phyloP scores from a whole-genome alignment of 2,888 invertebrate species.

The Tolmerus cingulatus region DNA sequence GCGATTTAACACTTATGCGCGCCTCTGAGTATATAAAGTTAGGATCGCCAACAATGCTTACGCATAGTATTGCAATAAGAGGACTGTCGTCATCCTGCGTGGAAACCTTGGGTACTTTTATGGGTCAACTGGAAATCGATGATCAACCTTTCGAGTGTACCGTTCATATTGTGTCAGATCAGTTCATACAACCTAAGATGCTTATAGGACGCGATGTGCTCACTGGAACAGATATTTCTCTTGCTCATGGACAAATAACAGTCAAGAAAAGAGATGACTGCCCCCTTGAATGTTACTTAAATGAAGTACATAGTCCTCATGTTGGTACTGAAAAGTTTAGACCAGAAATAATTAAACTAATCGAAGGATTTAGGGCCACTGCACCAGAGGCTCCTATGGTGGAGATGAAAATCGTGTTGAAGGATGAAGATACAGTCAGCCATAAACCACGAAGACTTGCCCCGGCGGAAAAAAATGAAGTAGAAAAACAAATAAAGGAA shows the following conservation, averaged over 20 bases:
- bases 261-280: not conserved
- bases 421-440: constrained; percentile 53
- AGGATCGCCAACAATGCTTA: not conserved
- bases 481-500: too few species aligned
- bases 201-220: not conserved
- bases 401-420: constrained; percentile 52
- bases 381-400: not conserved
- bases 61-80: not conserved
- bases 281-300: not conserved
- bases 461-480: not conserved
- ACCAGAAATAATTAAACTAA: constrained; percentile 4
- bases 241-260: not conserved
- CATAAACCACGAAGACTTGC: constrained; percentile 52
- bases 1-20: not conserved
- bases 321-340: constrained; percentile 3
- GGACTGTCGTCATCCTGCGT: not conserved
- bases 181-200: not conserved
- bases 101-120: not conserved
- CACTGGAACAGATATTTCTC: not conserved
- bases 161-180: not conserved
- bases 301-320: not conserved
- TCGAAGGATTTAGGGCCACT: not conserved
- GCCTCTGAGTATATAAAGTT: not conserved
- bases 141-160: not conserved
- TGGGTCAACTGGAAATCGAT: not conserved